These are phyloP conservation scores for Tapirus indicus DNA, from an alignment of 2,797 vertebrate genomes.

Conservation along the genomic window DNA sequence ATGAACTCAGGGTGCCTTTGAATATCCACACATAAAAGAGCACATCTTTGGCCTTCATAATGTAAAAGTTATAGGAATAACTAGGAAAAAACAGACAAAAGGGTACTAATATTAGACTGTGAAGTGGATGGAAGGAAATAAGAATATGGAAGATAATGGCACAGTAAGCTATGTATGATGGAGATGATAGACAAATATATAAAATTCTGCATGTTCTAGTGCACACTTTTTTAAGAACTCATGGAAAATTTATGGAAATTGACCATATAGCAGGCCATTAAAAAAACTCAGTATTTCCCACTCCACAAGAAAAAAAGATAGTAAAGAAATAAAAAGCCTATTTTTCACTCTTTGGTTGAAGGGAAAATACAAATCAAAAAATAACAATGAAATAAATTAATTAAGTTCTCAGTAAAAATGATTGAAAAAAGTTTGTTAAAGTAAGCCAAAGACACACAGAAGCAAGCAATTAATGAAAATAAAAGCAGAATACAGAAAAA, in stretches of 20 bases:
- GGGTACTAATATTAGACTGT: not conserved
- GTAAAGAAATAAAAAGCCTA: not conserved
- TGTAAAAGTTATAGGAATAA: not conserved
- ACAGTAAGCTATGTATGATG: not conserved
- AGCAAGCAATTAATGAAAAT: not conserved
- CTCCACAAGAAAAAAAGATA: not conserved
- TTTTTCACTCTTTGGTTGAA: not conserved
- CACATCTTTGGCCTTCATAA: not conserved
- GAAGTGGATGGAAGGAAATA: not conserved
- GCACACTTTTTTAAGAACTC: not conserved
- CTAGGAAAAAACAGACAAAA: not conserved
- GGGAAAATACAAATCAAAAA: not conserved
- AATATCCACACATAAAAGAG: not conserved
- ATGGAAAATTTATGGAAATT: not conserved
- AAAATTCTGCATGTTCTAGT: not conserved
- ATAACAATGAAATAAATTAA: not conserved
- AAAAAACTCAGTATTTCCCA: not conserved
- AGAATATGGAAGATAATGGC: no score
- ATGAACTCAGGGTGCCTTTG: not conserved
- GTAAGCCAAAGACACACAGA: not conserved
- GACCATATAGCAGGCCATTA: not conserved
- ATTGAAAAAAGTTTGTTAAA: not conserved
- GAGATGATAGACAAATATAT: not conserved
- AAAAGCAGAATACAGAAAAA: not conserved
- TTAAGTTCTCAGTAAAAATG: not conserved